These are phyloP conservation scores for Trachemys scripta DNA, from an alignment of 2,113 vertebrate genomes.

Conservation along the genomic window DNA sequence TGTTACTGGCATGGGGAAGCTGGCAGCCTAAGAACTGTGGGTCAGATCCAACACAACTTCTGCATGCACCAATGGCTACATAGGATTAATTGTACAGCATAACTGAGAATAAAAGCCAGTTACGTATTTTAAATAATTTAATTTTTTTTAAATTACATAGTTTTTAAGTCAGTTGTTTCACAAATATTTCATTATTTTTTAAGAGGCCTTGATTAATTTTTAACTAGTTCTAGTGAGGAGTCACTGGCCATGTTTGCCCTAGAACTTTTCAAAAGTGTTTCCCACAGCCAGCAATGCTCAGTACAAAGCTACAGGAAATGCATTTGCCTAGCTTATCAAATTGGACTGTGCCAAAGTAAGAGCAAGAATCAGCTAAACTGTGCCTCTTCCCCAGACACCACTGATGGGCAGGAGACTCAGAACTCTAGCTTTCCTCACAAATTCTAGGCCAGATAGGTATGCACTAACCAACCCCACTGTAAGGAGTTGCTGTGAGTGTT, in stretches of 20 bases:
- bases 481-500: background rate
- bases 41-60: background rate
- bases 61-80: background rate
- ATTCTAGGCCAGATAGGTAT: background rate
- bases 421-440: background rate
- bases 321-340: background rate
- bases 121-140: background rate
- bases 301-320: no score
- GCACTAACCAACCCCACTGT: background rate
- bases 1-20: background rate
- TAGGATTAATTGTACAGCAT: background rate
- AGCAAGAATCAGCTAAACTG: background rate
- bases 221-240: no score
- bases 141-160: background rate
- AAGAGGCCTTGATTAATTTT: no score
- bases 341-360: background rate
- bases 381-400: background rate
- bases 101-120: background rate
- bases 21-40: no score
- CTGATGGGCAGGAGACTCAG: background rate
- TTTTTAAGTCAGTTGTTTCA: no score
- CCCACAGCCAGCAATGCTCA: no score
- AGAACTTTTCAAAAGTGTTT: no score
- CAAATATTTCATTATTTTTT: no score
- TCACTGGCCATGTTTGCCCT: no score